Conservation (phyloP, 2,113 vertebrate genomes). For the Pedionomus torquatus region DNA sequence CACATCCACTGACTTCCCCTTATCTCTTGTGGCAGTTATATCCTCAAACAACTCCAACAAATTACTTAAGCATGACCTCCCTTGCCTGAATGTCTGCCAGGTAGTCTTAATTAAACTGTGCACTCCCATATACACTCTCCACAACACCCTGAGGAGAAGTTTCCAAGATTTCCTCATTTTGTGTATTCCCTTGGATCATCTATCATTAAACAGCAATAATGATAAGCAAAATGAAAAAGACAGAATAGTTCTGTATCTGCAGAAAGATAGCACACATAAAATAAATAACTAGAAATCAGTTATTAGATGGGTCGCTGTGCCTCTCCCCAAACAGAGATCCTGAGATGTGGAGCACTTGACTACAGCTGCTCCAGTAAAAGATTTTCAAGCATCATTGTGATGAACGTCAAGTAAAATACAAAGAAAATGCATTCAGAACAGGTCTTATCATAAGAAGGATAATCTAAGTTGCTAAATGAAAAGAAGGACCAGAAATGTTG, state of each 20-base stretch:
- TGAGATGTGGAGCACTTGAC: background rate
- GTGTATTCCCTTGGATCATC: slow-evolving; percentile 38
- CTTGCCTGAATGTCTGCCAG: slow-evolving; percentile 51
- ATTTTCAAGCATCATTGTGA: background rate
- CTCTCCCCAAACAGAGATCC: background rate
- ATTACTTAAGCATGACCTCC: slow-evolving; percentile 47
- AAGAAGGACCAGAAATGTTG: background rate
- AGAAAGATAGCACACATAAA: background rate
- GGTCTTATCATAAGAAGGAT: background rate
- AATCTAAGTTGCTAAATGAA: background rate
- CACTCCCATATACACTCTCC: background rate
- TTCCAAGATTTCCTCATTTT: slow-evolving; percentile 39
- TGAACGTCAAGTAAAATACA: background rate
- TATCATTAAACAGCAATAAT: slow-evolving; percentile 37
- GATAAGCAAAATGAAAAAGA: slow-evolving; percentile 37
- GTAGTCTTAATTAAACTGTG: slow-evolving; percentile 65
- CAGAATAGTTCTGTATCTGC: background rate
- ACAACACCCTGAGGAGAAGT: slow-evolving; percentile 1
- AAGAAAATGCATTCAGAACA: background rate
- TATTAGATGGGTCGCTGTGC: fast-evolving
- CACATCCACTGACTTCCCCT: background rate
- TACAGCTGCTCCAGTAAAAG: background rate
- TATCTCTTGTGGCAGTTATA: slow-evolving; percentile 32
- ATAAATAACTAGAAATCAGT: background rate
- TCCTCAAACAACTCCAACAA: slow-evolving; percentile 41